These are phyloP conservation scores for Cylindroiulus punctatus DNA, from an alignment of 2,888 invertebrate species.

Conservation along the genomic window DNA sequence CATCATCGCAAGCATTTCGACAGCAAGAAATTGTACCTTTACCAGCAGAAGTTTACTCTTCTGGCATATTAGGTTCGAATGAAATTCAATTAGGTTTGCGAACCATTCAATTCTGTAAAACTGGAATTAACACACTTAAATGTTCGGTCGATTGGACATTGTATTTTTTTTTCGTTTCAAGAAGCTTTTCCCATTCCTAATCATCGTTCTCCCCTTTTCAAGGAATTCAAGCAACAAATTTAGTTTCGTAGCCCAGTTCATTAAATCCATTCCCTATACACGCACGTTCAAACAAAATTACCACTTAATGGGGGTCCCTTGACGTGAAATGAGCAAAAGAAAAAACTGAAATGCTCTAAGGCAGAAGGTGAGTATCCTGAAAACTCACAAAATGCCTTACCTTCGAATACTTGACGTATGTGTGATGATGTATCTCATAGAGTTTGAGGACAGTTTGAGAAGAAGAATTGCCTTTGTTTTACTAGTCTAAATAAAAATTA, in stretches of 20 bases:
- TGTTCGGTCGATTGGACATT: constrained; percentile 24
- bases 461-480: too few relatives aligned
- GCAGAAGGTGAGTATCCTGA: not conserved
- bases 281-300: constrained; percentile 12
- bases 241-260: not conserved
- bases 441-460: too few relatives aligned
- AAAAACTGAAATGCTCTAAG: not conserved
- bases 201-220: not conserved
- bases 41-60: not conserved
- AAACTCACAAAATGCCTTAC: not conserved
- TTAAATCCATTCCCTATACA: constrained; percentile 11
- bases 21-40: not conserved
- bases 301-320: not conserved
- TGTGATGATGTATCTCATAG: too few relatives aligned
- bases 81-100: constrained; percentile 25
- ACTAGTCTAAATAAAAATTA: too few relatives aligned
- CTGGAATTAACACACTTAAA: constrained; percentile 35
- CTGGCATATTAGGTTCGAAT: constrained; percentile 14
- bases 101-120: constrained; percentile 31
- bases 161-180: constrained; percentile 14
- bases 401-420: not conserved
- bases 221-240: constrained; percentile 43
- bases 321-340: constrained; percentile 3
- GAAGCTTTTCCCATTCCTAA: not conserved
- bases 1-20: not conserved